These are phyloP conservation scores for Chirona hameri DNA, from an alignment of 2,888 invertebrate species.

Conservation along the genomic window DNA sequence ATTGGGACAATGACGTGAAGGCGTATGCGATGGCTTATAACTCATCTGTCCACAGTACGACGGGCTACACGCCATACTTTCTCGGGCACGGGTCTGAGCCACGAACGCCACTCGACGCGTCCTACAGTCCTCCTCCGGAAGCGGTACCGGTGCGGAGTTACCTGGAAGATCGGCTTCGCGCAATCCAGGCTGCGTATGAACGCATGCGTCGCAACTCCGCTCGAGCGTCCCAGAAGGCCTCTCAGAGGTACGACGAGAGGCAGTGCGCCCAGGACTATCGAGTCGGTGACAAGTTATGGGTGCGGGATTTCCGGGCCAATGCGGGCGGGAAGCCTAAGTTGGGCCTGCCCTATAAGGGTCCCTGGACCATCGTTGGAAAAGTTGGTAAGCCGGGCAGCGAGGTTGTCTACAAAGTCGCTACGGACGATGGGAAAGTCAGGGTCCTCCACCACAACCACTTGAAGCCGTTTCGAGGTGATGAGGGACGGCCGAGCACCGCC, in stretches of 20 bases:
- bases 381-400: background rate
- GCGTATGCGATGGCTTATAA: background rate
- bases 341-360: background rate
- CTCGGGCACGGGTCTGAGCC: background rate
- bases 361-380: background rate
- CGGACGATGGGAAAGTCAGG: no score
- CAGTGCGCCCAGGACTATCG: background rate
- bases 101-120: background rate
- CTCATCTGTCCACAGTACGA: background rate
- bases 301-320: background rate
- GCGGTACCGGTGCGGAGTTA: background rate
- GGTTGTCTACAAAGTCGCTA: background rate
- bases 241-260: background rate
- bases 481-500: no score
- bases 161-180: background rate
- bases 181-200: background rate
- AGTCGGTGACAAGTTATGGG: background rate
- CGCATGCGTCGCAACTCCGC: background rate
- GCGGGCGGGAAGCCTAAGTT: background rate
- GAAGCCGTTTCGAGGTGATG: no score
- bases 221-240: background rate
- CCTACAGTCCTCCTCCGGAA: background rate
- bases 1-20: background rate
- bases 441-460: no score
- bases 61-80: background rate